Base-by-base conservation (phyloP, 37 sponge, comb jelly and placozoan genomes). In the Theonella swinhoei region DNA sequence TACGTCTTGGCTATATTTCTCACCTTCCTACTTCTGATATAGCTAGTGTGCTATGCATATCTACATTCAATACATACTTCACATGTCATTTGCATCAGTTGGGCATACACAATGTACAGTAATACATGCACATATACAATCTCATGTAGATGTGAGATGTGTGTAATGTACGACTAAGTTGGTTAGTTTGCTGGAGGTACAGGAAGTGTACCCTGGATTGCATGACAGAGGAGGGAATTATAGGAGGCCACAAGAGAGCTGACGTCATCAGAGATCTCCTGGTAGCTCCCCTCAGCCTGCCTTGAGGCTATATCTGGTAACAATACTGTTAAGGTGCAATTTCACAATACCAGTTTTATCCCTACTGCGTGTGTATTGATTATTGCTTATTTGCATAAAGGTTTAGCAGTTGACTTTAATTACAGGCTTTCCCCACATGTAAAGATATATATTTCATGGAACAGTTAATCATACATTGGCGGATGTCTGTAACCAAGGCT, bases 231-330 rank as follows among this genome's bases (percentile, higher is more conserved):
- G 47, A 89, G 71, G 5, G 75, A 43, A 71, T 94, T 94, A 79
- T 94, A 94, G 39, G 80, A 85, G 0, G 24, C 1, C 74, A 91
- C 64, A 54, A 84, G 42, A 5, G 39, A 47, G 26, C 34, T 14
- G 26, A 94, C 95, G 29, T 81, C 85, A 19, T 83, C 31, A 20
- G 91, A 72, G 7, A 85, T 61, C 23, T 78, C 79, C 41, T 84
- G 66, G 80, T 94, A 94, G 84, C 88, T 80, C 1, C 91, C 89
- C 71, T 94, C 95, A 31, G 74, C 59, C 62, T 82, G 79, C 1
- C 83, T 35, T 34, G 80, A 73, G 1, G 89, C 88, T 40, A 94
- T 94, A 70, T 75, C 93, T 92, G 14, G 41, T 40, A 28, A 35
- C 25, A 8, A 32, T 23, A 17, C 19, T 20, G 11, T 11, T 23